Evolutionary conservation across 2,797 vertebrate species (phyloP).

Genomic region (Loris lydekkerianus): DNA sequence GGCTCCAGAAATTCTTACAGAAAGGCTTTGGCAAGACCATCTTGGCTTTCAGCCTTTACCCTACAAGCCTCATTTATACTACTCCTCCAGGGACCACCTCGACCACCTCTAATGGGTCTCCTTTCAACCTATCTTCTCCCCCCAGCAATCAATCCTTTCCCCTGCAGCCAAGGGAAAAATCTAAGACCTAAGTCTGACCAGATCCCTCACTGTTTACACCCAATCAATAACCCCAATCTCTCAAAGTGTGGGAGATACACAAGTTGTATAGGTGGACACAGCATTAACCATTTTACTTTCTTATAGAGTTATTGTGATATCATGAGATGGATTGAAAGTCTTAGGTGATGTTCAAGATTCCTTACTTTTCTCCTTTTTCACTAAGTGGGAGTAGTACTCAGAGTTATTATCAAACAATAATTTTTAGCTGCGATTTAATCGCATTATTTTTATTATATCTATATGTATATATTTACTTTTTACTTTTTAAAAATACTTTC

Average conservation of each 20-base stretch:
- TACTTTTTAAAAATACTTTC: too few relatives aligned
- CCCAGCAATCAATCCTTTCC: fast-evolving
- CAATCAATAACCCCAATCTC: neutral
- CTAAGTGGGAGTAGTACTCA: neutral
- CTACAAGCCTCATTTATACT: neutral
- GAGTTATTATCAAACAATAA: neutral
- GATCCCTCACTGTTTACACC: neutral
- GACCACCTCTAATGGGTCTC: neutral
- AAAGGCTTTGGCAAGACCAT: neutral
- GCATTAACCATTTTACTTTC: neutral
- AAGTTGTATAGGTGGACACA: neutral
- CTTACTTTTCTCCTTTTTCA: neutral
- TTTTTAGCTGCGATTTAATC: neutral
- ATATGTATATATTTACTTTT: neutral
- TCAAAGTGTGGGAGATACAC: neutral
- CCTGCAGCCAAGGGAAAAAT: neutral
- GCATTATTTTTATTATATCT: neutral
- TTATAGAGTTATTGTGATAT: neutral
- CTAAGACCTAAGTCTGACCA: neutral
- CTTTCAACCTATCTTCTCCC: neutral
- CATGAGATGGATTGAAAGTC: neutral
- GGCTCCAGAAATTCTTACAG: neutral
- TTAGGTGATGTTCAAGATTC: neutral
- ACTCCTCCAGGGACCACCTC: neutral
- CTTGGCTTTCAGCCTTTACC: neutral